phyloP scores from a whole-genome alignment of 2,797 vertebrate species.

The Echeneis naucrates region DNA sequence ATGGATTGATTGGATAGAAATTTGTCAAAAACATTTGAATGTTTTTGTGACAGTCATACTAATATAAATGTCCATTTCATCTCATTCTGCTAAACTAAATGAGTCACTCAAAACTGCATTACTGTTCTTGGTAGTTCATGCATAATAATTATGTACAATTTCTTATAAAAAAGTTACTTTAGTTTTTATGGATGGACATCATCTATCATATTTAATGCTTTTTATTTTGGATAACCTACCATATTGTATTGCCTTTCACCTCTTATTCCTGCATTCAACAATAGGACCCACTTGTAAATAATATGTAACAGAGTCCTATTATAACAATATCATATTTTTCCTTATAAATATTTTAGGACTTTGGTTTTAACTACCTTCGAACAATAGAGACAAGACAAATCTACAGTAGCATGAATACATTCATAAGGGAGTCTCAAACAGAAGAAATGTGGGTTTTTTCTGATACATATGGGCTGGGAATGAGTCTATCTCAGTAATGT shows the following conservation, averaged over 20 bases:
- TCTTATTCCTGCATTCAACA: not conserved
- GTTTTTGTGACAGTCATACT: not conserved
- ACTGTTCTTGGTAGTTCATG: not conserved
- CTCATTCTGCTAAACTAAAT: not conserved
- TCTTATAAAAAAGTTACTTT: too few relatives aligned
- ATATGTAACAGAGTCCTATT: not conserved
- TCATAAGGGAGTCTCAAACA: not conserved
- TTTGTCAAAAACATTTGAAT: not conserved
- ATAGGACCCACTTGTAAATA: too few relatives aligned
- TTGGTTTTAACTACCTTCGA: not conserved
- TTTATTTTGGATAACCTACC: too few relatives aligned
- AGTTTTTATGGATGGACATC: too few relatives aligned
- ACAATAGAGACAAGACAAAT: not conserved
- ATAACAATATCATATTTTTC: not conserved
- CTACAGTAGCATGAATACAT: not conserved
- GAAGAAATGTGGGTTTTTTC: not conserved
- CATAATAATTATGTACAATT: too few relatives aligned
- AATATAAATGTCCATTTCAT: not conserved
- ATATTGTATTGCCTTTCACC: too few relatives aligned
- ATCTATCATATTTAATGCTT: too few relatives aligned
- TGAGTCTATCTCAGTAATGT: conserved; percentile 1
- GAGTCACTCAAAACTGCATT: not conserved
- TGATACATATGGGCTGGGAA: not conserved
- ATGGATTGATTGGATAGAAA: not conserved
- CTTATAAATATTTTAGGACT: not conserved